Evolutionary conservation across 2,797 vertebrate species (phyloP), one percentile per base, ranked within the genome.

Genomic region (Pterois miles): DNA sequence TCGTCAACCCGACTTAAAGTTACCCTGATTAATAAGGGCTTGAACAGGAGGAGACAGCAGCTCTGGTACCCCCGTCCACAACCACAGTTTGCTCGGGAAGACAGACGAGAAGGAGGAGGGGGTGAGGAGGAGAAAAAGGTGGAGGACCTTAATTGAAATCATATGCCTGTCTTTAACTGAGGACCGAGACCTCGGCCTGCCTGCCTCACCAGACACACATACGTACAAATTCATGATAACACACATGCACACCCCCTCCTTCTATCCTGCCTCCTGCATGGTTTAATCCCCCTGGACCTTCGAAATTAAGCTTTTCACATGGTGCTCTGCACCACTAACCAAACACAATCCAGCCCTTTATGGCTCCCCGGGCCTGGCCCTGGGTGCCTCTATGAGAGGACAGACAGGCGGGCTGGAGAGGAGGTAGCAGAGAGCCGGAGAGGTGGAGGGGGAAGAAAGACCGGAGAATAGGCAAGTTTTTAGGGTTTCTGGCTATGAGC

Each of bases 281-380:
- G 68, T 85, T 89, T 86, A 87, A 90, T 88, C 87, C 88, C 80
- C 43, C 36, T 11, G 71, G 83, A 87, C 85, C 81, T 86, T 86
- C 16, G 62, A 91, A 94, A 94, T 91, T 68, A 93, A 89, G 88
- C 85, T 86, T 89, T 91, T 91, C 89, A 93, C 88, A 89, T 90
- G 88, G 78, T 3, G 85, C 86, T 90, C 74, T 91, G 90, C 93
- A 90, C 83, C 77, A 66, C 87, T 92, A 92, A 90, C 83, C 91
- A 91, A 93, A 93, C 88, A 90, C 89, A 94, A 92, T 84, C 90
- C 83, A 80, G 76, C 54, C 83, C 73, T 92, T 91, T 84, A 88
- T 70, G 63, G 82, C 80, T 81, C 77, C 81, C 78, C 48, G 65
- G 76, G 73, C 62, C 68, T 43, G 69, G 72, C 65, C 62, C 53